Evolutionary conservation across 2,888 invertebrate species (phyloP).

Genomic region (Spisula subtruncata): DNA sequence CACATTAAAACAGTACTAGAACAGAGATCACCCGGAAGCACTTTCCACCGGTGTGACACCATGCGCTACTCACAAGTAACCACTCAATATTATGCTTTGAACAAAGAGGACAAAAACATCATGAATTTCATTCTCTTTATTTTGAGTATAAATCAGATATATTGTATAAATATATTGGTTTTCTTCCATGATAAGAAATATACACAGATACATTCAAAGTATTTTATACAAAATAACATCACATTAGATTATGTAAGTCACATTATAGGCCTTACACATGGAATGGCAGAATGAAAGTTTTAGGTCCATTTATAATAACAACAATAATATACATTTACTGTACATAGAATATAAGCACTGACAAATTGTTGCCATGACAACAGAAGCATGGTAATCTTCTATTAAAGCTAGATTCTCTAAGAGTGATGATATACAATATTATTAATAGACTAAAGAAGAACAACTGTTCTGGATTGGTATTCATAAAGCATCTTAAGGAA

Average conservation of each 20-base stretch:
- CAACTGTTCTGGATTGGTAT: too few relatives aligned
- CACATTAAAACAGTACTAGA: too few relatives aligned
- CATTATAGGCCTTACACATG: not conserved
- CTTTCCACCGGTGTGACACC: too few relatives aligned
- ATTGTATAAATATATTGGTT: conserved; percentile 41
- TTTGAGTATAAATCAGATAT: conserved; percentile 45
- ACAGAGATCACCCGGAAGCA: too few relatives aligned
- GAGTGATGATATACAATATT: too few relatives aligned
- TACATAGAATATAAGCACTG: conserved; percentile 5
- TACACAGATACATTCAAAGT: conserved; percentile 16
- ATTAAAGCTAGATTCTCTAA: too few relatives aligned
- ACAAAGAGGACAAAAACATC: not conserved
- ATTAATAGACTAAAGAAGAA: too few relatives aligned
- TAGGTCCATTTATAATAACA: conserved; percentile 11
- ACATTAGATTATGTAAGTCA: conserved; percentile 21
- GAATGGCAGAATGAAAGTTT: conserved; percentile 14
- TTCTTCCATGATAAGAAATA: not conserved
- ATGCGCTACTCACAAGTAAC: too few relatives aligned
- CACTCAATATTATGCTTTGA: too few relatives aligned
- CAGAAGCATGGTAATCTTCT: not conserved
- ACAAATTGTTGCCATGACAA: not conserved
- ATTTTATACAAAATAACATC: conserved; percentile 21
- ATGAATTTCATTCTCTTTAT: conserved; percentile 44
- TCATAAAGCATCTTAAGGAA: too few relatives aligned
- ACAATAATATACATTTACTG: not conserved